Evolutionary conservation across 2,888 invertebrate species (phyloP).

Genomic region (Eupithecia vulgata): DNA sequence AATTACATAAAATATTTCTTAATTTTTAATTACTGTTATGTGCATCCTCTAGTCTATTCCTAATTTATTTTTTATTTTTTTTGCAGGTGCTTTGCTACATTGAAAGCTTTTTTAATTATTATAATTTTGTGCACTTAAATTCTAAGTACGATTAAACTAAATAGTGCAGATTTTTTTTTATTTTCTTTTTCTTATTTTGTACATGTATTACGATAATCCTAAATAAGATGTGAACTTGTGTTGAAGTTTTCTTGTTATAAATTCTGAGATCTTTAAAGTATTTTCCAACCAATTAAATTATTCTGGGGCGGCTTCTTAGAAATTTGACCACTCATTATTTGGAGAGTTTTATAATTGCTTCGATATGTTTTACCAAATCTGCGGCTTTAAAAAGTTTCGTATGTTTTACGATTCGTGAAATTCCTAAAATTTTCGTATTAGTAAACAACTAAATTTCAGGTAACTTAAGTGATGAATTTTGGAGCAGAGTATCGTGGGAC

Average conservation of each 20-base stretch:
- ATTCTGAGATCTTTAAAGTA: not conserved
- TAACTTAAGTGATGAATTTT: not conserved
- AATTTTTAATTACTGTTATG: conserved; percentile 16
- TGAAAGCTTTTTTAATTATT: conserved; percentile 19
- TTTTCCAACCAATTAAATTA: conserved; percentile 5
- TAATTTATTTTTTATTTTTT: conserved; percentile 10
- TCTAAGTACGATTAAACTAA: conserved; percentile 10
- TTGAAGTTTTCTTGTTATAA: conserved; percentile 18
- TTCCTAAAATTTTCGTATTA: not conserved
- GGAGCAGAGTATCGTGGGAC: not conserved
- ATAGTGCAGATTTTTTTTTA: conserved; percentile 27
- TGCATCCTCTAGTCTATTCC: conserved; percentile 33
- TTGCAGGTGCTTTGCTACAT: conserved; percentile 27
- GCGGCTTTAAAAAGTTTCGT: not conserved
- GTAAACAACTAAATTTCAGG: not conserved
- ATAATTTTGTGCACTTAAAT: conserved; percentile 24
- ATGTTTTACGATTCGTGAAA: not conserved
- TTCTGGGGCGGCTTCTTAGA: not conserved
- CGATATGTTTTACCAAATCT: conserved; percentile 4
- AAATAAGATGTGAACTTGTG: conserved; percentile 35
- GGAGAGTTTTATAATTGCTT: conserved; percentile 12
- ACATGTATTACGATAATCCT: conserved; percentile 8
- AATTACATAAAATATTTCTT: conserved; percentile 21
- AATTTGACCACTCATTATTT: conserved; percentile 15
- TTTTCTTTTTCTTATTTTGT: conserved; percentile 11